These are phyloP conservation scores for Trididemnum miniatum DNA, from an alignment of 23 tunicate species.

Conservation along the genomic window DNA sequence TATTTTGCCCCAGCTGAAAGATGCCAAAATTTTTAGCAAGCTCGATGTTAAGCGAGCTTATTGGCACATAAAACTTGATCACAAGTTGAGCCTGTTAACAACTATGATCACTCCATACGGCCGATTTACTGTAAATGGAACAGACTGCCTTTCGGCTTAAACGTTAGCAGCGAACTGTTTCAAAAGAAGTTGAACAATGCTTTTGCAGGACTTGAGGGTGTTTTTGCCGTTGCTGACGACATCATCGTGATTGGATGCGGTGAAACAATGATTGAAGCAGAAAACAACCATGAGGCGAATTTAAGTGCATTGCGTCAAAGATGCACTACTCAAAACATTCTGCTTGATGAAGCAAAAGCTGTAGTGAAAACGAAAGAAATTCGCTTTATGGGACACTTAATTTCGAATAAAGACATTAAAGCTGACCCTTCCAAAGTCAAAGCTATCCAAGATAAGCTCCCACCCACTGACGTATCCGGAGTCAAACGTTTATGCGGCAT, in stretches of 20 bases:
- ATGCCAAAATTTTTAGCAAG: slow-evolving; percentile 7
- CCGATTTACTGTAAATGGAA: slow-evolving; percentile 6
- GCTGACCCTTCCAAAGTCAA: slow-evolving; percentile 28
- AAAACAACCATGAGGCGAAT: slow-evolving; percentile 8
- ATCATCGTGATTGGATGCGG: slow-evolving; percentile 19
- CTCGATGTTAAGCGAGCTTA: slow-evolving; percentile 23
- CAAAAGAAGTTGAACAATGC: slow-evolving; percentile 30
- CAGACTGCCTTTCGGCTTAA: slow-evolving; percentile 7
- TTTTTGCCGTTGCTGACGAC: slow-evolving; percentile 29
- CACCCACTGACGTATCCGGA: slow-evolving; percentile 26
- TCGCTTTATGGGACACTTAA: slow-evolving; percentile 32
- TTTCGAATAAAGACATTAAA: slow-evolving; percentile 4
- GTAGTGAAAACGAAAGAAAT: slow-evolving; percentile 15
- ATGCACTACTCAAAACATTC: slow-evolving; percentile 20
- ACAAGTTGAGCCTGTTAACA: background rate
- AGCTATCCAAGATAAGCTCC: slow-evolving; percentile 25
- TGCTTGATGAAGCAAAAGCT: slow-evolving; percentile 11
- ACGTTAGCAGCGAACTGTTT: slow-evolving; percentile 30
- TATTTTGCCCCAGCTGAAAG: slow-evolving; percentile 16
- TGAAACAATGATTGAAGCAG: too few species aligned
- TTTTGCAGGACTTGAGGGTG: slow-evolving; percentile 1
- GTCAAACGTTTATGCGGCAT: slow-evolving; percentile 25
- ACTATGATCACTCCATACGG: slow-evolving; percentile 26
- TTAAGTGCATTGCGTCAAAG: background rate
- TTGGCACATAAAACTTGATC: slow-evolving; percentile 9